phyloP scores from a whole-genome alignment of 2,888 invertebrate genomes.

The Apodemia duryi region DNA sequence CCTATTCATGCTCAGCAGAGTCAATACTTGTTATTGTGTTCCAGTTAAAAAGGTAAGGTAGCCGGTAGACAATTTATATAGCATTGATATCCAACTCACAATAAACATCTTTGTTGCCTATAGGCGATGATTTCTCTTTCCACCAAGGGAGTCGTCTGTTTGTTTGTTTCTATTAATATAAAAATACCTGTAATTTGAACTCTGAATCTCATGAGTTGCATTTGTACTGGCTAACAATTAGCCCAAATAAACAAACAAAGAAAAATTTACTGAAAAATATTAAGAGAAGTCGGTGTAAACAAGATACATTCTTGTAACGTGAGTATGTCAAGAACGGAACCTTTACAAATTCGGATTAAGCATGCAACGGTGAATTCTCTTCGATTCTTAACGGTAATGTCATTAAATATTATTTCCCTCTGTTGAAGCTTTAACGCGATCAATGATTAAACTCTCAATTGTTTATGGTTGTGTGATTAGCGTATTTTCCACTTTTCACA shows the following conservation, averaged over 20 bases:
- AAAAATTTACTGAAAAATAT: background rate
- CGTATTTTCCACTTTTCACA: conserved; percentile 24
- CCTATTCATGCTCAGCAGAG: too few relatives aligned
- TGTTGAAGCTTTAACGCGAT: conserved; percentile 20
- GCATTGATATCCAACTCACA: too few relatives aligned
- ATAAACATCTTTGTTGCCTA: too few relatives aligned
- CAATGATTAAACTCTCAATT: conserved; percentile 25
- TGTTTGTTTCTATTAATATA: too few relatives aligned
- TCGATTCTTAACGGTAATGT: conserved; percentile 31
- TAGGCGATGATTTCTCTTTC: too few relatives aligned
- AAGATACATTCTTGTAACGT: background rate
- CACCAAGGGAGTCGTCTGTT: too few relatives aligned
- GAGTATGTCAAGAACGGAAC: conserved; percentile 6
- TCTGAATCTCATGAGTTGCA: too few relatives aligned
- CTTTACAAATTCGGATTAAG: conserved; percentile 18
- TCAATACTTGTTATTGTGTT: too few relatives aligned
- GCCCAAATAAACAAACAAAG: background rate
- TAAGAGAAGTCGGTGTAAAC: background rate
- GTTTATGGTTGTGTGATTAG: conserved; percentile 24
- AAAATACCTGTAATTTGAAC: too few relatives aligned
- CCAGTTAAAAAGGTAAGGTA: too few relatives aligned
- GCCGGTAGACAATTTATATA: too few relatives aligned
- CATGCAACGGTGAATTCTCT: conserved; percentile 30
- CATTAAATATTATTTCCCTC: conserved; percentile 24
- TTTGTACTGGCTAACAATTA: background rate